phyloP scores from a whole-genome alignment of 2,888 invertebrate genomes.

The Ectemnius continuus region DNA sequence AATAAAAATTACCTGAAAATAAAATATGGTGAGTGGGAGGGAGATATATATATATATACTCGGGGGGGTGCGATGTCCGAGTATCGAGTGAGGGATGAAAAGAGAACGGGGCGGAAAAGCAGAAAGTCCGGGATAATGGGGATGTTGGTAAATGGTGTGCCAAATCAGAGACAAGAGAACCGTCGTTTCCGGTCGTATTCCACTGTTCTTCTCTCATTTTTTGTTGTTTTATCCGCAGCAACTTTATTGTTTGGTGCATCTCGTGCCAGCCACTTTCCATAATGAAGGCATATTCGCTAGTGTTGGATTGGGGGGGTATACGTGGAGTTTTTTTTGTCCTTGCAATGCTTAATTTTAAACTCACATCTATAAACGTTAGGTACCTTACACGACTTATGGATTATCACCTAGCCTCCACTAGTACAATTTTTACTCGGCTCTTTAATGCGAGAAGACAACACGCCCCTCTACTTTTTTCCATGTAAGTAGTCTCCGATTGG shows the following conservation, averaged over 20 bases:
- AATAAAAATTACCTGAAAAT: slow-evolving; percentile 33
- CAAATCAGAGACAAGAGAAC: slow-evolving; percentile 54
- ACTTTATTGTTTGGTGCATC: slow-evolving; percentile 74
- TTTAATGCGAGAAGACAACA: slow-evolving; percentile 23
- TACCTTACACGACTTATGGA: slow-evolving; percentile 64
- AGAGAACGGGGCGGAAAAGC: slow-evolving; percentile 9
- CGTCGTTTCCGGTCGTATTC: slow-evolving; percentile 41
- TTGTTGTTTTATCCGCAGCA: slow-evolving; percentile 56
- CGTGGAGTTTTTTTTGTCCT: slow-evolving; percentile 51
- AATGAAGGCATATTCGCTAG: slow-evolving; percentile 73
- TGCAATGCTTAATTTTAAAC: slow-evolving; percentile 57
- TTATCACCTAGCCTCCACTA: slow-evolving; percentile 67
- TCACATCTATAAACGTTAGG: slow-evolving; percentile 62
- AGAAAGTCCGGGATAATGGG: slow-evolving; percentile 16
- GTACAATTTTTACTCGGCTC: slow-evolving; percentile 41
- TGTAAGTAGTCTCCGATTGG: slow-evolving; percentile 5
- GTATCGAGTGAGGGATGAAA: background rate
- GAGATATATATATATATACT: too few species aligned
- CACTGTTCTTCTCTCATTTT: slow-evolving; percentile 12
- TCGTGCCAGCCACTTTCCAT: slow-evolving; percentile 71
- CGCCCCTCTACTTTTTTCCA: background rate
- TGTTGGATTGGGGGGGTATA: slow-evolving; percentile 45
- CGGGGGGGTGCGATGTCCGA: too few species aligned
- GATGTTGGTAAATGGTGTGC: slow-evolving; percentile 30
- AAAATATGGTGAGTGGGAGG: background rate